Evolutionary conservation across 2,113 vertebrate species (phyloP), one percentile per base, ranked within the genome.

Genomic region (Rhynchopsitta pachyrhyncha): DNA sequence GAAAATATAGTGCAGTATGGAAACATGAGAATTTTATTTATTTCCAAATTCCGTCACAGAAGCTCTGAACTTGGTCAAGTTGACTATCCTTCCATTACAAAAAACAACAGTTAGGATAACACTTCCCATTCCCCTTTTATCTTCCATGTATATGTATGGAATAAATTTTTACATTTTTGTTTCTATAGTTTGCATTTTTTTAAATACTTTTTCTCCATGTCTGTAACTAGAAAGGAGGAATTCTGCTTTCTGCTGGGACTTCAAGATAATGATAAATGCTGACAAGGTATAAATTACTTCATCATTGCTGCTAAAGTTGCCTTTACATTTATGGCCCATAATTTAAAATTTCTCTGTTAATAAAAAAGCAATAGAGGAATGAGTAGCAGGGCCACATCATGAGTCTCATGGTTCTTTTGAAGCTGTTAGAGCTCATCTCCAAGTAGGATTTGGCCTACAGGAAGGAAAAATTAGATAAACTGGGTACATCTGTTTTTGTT

Each of bases 191-290:
- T 35, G 12, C 6, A 7, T 11, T 71, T 52, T 70, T 24, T 9
- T 31, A 37, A 5, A 11, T 39, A 7, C 5, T 5, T 35, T 19
- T 23, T 31, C 9, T 8, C 7, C 1, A 0, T 31, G 5, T 33
- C 3, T 55, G 17, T 53, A 37, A 37, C 4, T 50, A 42, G 2
- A 9, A 52, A 64, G 5, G 4, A 31, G 50, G 25, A 62, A 28
- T 19, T 66, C 20, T 33, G 15, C 9, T 13, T 90, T 77, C 62
- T 82, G 11, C 17, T 35, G 33, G 13, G 6, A 13, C 29, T 16
- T 73, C 23, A 6, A 11, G 49, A 44, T 24, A 28, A 49, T 1
- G 6, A 41, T 22, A 83, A 82, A 14, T 4, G 2, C 59, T 5
- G 50, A 6, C 4, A 42, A 84, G 20, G 52, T 39, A 12, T 9